Conservation (phyloP, 2,888 invertebrate species). For the Gerris lacustris region DNA sequence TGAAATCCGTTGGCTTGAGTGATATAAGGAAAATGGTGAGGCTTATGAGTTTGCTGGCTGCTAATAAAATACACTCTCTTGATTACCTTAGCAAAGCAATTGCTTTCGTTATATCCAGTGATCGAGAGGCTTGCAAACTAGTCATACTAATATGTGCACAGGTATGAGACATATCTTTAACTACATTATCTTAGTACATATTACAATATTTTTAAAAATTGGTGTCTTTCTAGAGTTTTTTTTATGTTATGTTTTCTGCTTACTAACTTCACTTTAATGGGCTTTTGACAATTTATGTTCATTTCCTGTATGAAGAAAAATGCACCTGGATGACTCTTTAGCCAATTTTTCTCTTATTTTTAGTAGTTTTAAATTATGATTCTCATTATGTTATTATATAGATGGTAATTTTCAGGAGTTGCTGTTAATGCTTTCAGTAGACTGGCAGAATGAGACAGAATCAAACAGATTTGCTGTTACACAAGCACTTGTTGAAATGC, state of each 20-base stretch:
- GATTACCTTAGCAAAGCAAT: conserved; percentile 41
- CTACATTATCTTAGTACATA: not conserved
- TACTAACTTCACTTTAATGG: too few species aligned
- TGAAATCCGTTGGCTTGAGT: conserved; percentile 42
- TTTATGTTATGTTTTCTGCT: too few species aligned
- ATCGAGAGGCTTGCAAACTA: conserved; percentile 43
- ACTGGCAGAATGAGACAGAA: conserved; percentile 20
- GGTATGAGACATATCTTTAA: conserved; percentile 31
- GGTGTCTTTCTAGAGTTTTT: too few species aligned
- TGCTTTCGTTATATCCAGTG: conserved; percentile 44
- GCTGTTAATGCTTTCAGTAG: conserved; percentile 39
- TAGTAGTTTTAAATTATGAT: too few species aligned
- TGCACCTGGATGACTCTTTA: too few species aligned
- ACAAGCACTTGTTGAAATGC: conserved; percentile 46
- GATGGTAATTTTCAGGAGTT: conserved; percentile 33
- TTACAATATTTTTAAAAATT: not conserved
- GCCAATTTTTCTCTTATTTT: too few species aligned
- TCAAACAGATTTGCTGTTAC: conserved; percentile 44
- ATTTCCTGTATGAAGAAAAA: too few species aligned
- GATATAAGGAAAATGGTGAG: conserved; percentile 47
- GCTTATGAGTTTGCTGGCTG: conserved; percentile 48
- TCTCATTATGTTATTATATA: not conserved
- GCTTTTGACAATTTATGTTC: too few species aligned
- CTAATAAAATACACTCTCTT: conserved; percentile 41
- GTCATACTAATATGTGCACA: conserved; percentile 48